Conservation (phyloP, 1,140 invertebrate genomes). For the Gyrodactylus salaris region DNA sequence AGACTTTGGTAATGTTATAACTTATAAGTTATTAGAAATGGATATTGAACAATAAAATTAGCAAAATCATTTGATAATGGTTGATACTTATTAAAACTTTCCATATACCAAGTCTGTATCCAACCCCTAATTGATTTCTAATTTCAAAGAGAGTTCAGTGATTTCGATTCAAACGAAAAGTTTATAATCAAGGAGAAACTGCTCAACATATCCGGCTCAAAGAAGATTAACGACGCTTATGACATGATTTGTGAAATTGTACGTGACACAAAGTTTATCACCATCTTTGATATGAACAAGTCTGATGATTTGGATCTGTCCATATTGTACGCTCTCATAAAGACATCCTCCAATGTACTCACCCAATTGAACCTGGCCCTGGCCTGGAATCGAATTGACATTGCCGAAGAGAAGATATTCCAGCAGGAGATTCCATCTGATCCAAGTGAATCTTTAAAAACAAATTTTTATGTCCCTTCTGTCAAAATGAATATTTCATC, state of each 20-base stretch:
- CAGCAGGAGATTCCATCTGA: slow-evolving; percentile 10
- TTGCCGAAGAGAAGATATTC: slow-evolving; percentile 18
- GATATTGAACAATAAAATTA: no score
- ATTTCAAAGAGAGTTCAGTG: no score
- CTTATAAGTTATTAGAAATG: no score
- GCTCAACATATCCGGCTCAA: neutral
- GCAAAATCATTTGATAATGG: no score
- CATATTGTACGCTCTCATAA: slow-evolving; percentile 56
- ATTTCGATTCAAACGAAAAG: neutral
- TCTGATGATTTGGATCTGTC: slow-evolving; percentile 53
- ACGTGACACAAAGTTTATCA: slow-evolving; percentile 10
- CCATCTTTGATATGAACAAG: slow-evolving; percentile 16
- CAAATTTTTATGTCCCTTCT: no score
- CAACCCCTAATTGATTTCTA: no score
- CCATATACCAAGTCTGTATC: no score
- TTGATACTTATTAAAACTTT: no score
- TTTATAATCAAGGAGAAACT: neutral
- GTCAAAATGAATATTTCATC: no score
- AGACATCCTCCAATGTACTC: slow-evolving; percentile 17
- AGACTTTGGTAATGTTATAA: no score
- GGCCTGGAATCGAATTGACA: slow-evolving; percentile 17
- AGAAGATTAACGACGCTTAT: neutral
- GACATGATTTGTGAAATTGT: neutral
- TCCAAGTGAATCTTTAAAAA: no score
- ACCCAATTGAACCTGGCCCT: slow-evolving; percentile 15